phyloP scores from a whole-genome alignment of 1,140 invertebrate genomes.

The Cepaea nemoralis region DNA sequence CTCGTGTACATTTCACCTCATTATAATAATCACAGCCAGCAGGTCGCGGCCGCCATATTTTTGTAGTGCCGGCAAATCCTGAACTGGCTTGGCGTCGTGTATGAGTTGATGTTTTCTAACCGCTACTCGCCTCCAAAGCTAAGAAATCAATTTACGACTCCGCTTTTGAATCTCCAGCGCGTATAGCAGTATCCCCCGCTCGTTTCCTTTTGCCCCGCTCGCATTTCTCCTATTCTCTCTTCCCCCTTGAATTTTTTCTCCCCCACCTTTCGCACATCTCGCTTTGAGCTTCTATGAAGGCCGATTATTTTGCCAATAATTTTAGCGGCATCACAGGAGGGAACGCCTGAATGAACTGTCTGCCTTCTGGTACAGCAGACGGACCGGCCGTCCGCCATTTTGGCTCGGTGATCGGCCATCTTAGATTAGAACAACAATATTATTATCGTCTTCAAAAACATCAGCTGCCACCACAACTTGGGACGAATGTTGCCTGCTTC shows the following conservation, averaged over 20 bases:
- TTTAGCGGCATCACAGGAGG: conserved; percentile 40
- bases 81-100: conserved; percentile 9
- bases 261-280: conserved; percentile 25
- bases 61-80: conserved; percentile 4
- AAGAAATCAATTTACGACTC: conserved; percentile 37
- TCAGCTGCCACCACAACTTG: background rate
- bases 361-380: conserved; percentile 39
- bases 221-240: conserved; percentile 23
- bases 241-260: conserved; percentile 15
- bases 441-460: background rate
- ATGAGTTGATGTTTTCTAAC: conserved; percentile 36
- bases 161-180: conserved; percentile 36
- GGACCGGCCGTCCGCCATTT: conserved; percentile 37
- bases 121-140: conserved; percentile 33
- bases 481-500: background rate
- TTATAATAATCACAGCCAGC: conserved; percentile 21
- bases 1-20: conserved; percentile 3
- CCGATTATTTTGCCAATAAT: conserved; percentile 44
- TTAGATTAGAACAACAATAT: conserved; percentile 31
- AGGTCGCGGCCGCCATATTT: conserved; percentile 19
- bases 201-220: conserved; percentile 26
- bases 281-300: conserved; percentile 44
- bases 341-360: conserved; percentile 38
- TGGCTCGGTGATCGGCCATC: conserved; percentile 34
- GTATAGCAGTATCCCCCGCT: conserved; percentile 13